Percentiles rank a stretch among this genome's conserved stretches.
phyloP scores from a whole-genome alignment of 1,140 invertebrate species.

The Papilio aristodemus region DNA sequence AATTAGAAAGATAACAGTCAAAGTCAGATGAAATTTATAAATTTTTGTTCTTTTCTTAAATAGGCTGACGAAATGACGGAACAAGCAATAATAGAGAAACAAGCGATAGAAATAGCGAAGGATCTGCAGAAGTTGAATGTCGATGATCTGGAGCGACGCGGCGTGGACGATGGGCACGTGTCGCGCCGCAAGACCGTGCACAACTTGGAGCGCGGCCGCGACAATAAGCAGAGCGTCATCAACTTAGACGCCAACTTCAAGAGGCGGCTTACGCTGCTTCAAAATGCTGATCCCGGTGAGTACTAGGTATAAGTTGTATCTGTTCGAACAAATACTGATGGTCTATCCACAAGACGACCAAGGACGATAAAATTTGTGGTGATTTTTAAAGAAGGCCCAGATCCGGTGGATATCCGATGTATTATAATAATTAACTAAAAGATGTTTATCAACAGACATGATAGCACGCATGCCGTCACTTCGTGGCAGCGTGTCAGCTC shows the following conservation, averaged over 20 bases:
- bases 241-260: slow-evolving; percentile 96
- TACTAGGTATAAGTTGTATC: background rate
- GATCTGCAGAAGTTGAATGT: slow-evolving; percentile 92
- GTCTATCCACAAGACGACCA: too few species aligned
- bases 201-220: slow-evolving; percentile 90
- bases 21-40: too few species aligned
- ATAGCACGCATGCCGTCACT: slow-evolving; percentile 85
- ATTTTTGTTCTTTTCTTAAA: background rate
- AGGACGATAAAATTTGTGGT: background rate
- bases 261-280: slow-evolving; percentile 88
- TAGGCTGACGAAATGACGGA: slow-evolving; percentile 91
- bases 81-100: slow-evolving; percentile 91
- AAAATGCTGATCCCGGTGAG: slow-evolving; percentile 57
- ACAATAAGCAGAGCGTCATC: slow-evolving; percentile 90
- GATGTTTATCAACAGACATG: slow-evolving; percentile 38
- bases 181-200: slow-evolving; percentile 92
- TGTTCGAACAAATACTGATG: too few species aligned
- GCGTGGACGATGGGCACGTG: slow-evolving; percentile 88
- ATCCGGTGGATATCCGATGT: too few species aligned
- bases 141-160: slow-evolving; percentile 91
- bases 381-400: too few species aligned
- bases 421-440: slow-evolving; percentile 24
- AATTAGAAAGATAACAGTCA: too few species aligned
- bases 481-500: slow-evolving; percentile 87
- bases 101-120: slow-evolving; percentile 95